Evolutionary conservation across 2,888 invertebrate species (phyloP).

Genomic region (Brachyptera risi): DNA sequence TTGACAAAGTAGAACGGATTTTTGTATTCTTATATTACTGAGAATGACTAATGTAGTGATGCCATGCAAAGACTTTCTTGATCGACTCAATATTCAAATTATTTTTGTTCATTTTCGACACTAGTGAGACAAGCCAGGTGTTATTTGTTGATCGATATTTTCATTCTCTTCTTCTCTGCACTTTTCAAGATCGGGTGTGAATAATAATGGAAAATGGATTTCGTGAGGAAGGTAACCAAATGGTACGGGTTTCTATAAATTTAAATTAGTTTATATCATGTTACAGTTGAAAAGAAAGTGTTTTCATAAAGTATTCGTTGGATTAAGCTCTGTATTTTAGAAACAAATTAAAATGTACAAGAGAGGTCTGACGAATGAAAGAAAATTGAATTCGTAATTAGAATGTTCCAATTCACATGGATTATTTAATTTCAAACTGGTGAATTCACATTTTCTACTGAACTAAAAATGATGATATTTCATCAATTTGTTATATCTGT

Average conservation of each 20-base stretch:
- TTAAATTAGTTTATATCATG: no score
- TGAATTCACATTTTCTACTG: no score
- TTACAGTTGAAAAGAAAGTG: no score
- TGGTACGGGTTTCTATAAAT: slow-evolving; percentile 8
- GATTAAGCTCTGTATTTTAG: no score
- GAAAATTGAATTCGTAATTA: no score
- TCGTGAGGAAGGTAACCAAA: background rate
- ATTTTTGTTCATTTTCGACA: slow-evolving; percentile 19
- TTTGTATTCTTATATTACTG: slow-evolving; percentile 24
- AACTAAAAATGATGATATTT: no score
- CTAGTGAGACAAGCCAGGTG: slow-evolving; percentile 20
- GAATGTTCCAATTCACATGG: no score
- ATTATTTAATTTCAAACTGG: no score
- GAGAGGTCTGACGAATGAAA: no score
- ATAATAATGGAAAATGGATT: background rate
- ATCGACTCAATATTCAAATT: slow-evolving; percentile 19
- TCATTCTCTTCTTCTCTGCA: background rate
- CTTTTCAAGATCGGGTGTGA: background rate
- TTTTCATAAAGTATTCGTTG: no score
- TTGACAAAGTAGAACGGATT: slow-evolving; percentile 14
- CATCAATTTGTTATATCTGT: no score
- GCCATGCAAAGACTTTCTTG: slow-evolving; percentile 20
- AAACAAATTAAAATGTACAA: no score
- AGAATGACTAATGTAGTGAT: slow-evolving; percentile 26
- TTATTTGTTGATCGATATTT: slow-evolving; percentile 8